A percentile compares a stretch with the other conserved stretches of the same genome.
phyloP scores from a whole-genome alignment of 2,888 invertebrate species.

The Ctenicera cuprea region DNA sequence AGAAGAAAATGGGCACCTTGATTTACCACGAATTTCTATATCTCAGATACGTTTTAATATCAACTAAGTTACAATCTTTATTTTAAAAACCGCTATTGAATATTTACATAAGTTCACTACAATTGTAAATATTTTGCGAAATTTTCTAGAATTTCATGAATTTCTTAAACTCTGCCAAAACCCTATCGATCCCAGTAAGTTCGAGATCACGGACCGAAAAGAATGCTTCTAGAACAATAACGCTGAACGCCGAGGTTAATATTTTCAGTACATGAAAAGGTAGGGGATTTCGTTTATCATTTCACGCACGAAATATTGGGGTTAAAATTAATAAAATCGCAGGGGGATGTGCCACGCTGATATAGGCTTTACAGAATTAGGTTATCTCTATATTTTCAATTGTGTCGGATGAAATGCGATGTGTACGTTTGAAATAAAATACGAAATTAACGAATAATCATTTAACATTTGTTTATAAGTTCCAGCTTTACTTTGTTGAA shows the following conservation, averaged over 20 bases:
- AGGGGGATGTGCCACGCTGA: not conserved
- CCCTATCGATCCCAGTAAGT: not conserved
- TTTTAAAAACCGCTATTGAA: no score
- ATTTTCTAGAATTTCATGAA: no score
- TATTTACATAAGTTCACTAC: no score
- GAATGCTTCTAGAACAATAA: not conserved
- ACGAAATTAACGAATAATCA: not conserved
- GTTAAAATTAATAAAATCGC: conserved; percentile 12
- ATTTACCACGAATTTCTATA: no score
- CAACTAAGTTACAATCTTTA: no score
- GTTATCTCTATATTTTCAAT: not conserved
- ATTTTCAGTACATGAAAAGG: conserved; percentile 1
- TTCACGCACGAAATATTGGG: conserved; percentile 7
- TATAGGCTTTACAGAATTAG: not conserved
- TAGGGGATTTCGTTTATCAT: conserved; percentile 7
- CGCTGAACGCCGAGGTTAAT: not conserved
- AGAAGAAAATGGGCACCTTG: no score
- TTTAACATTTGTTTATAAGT: no score
- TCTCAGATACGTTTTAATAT: no score
- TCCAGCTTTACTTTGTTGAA: no score
- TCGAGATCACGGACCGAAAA: not conserved
- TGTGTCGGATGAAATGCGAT: not conserved
- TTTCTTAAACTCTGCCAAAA: no score
- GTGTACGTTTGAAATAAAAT: not conserved
- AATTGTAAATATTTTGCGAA: no score